phyloP scores from a whole-genome alignment of 1,140 invertebrate species.

The Drosophila nannoptera region DNA sequence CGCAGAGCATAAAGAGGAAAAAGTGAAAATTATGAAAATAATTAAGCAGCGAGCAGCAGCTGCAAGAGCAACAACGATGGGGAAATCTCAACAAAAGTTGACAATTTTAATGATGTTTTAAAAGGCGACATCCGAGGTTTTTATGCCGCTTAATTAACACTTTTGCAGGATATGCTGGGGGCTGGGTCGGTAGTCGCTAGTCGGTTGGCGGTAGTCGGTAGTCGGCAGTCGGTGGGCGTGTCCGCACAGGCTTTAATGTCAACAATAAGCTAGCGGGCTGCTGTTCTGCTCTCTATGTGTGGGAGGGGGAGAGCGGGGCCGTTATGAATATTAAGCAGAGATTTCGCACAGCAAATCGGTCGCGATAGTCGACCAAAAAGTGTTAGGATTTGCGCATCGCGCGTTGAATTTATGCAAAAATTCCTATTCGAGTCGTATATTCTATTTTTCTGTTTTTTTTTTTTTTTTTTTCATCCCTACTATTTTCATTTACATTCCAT shows the following conservation, averaged over 20 bases:
- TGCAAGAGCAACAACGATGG: slow-evolving; percentile 18
- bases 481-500: slow-evolving; percentile 15
- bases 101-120: slow-evolving; percentile 64
- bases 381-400: slow-evolving; percentile 24
- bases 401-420: slow-evolving; percentile 60
- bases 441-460: too few relatives aligned
- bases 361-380: slow-evolving; percentile 47
- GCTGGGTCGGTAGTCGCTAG: neutral
- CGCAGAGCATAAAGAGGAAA: slow-evolving; percentile 38
- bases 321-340: slow-evolving; percentile 54
- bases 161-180: slow-evolving; percentile 14
- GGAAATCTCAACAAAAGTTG: slow-evolving; percentile 53
- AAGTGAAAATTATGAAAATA: slow-evolving; percentile 58
- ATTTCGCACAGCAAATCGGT: slow-evolving; percentile 51
- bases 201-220: slow-evolving; percentile 7
- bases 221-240: slow-evolving; percentile 5
- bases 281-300: slow-evolving; percentile 18
- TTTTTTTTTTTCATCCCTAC: slow-evolving; percentile 10
- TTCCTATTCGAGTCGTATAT: slow-evolving; percentile 19
- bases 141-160: slow-evolving; percentile 67
- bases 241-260: slow-evolving; percentile 33
- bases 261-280: slow-evolving; percentile 51
- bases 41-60: slow-evolving; percentile 59
- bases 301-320: too few relatives aligned
- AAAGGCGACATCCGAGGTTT: slow-evolving; percentile 42